phyloP scores from a whole-genome alignment of 1,140 invertebrate species.

The Pseudomyrmex flavicornis region DNA sequence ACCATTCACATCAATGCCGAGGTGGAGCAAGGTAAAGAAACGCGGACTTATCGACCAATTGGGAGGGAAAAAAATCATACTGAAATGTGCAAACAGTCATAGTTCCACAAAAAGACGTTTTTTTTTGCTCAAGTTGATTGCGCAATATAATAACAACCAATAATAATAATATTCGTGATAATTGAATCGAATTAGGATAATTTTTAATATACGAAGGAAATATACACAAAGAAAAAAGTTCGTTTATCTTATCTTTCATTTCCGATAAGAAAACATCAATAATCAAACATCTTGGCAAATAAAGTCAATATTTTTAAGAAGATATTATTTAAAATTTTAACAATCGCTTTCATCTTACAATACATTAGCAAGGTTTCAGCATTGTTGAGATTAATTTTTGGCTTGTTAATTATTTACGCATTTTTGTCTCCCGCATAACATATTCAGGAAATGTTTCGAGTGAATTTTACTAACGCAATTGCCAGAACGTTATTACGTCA shows the following conservation, averaged over 20 bases:
- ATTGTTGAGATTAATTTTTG: neutral
- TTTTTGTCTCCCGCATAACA: neutral
- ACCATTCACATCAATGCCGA: conserved; percentile 97
- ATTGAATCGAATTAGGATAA: neutral
- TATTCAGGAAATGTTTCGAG: neutral
- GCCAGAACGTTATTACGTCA: conserved; percentile 26
- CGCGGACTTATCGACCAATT: conserved; percentile 21
- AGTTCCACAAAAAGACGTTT: neutral
- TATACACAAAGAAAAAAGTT: no score
- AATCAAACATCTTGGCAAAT: neutral
- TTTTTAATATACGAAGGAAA: neutral
- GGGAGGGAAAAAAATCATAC: neutral
- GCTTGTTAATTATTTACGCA: conserved; percentile 6
- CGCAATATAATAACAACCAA: neutral
- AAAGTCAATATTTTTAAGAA: neutral
- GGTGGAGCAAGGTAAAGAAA: conserved; percentile 91
- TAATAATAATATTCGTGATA: neutral
- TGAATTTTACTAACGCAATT: conserved; percentile 36
- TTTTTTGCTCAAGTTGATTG: neutral
- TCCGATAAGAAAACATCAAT: neutral
- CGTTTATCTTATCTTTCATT: no score
- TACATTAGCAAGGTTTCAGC: neutral
- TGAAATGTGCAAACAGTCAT: neutral
- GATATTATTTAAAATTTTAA: conserved; percentile 12
- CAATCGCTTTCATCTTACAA: neutral